Evolutionary conservation across 2,888 invertebrate species (phyloP).

Genomic region (Dione vanillae): DNA sequence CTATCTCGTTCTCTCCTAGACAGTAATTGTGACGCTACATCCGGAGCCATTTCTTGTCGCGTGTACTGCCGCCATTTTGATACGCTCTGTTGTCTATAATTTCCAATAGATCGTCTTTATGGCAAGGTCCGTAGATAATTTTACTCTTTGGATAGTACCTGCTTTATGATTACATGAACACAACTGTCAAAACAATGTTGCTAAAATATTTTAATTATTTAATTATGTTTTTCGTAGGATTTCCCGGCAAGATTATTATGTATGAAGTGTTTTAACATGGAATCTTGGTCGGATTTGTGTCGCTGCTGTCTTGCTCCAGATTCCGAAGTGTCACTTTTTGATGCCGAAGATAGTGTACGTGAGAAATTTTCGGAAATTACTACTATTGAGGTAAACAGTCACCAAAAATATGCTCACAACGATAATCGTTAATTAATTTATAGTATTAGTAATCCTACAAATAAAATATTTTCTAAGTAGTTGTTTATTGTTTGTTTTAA

Average conservation of each 20-base stretch:
- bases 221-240: slow-evolving; percentile 67
- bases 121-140: slow-evolving; percentile 84
- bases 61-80: slow-evolving; percentile 70
- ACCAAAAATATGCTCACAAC: neutral
- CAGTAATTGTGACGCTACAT: slow-evolving; percentile 46
- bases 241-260: slow-evolving; percentile 62
- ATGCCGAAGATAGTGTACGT: slow-evolving; percentile 63
- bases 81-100: slow-evolving; percentile 80
- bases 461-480: neutral
- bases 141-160: slow-evolving; percentile 76
- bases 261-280: slow-evolving; percentile 68
- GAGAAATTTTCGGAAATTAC: slow-evolving; percentile 75
- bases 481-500: slow-evolving; percentile 2
- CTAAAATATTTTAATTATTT: slow-evolving; percentile 52
- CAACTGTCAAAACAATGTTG: slow-evolving; percentile 74
- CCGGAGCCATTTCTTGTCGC: slow-evolving; percentile 49
- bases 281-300: slow-evolving; percentile 75
- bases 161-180: slow-evolving; percentile 62
- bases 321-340: slow-evolving; percentile 72
- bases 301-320: slow-evolving; percentile 77
- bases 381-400: slow-evolving; percentile 65
- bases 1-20: slow-evolving; percentile 22
- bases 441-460: neutral
- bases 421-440: neutral
- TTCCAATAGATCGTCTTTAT: slow-evolving; percentile 81